Base-by-base conservation (phyloP, 1,140 invertebrate species). In the Lasaia peninsularis region DNA sequence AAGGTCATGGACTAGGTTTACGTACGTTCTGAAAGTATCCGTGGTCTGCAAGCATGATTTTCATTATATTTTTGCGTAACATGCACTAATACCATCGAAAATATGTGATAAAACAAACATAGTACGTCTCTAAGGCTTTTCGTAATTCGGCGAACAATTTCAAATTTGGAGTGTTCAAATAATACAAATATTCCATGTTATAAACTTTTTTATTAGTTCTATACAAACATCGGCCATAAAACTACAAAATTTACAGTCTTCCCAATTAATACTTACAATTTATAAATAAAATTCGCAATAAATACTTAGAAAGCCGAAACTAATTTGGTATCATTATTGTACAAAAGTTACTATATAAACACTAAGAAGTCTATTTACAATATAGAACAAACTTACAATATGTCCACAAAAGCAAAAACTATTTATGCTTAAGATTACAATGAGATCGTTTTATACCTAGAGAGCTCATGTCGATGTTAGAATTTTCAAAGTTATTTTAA, bases 201-300 rank as follows among this genome's bases (percentile, higher is more conserved):
- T 84, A 86, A 85, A 88, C 70, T 70, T 82, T 84, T 88, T 86
- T 84, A 85, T 86, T 83, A 81, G 70, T 73, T 80, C 80, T 86
- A 85, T 86, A 85, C 77, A 82, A 86, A 86, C 78, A 84, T 82
- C 78, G 80, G 85, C 80, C 77, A 78, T 79, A 80, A 74, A 79
- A 78, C 83, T 86, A 86, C 83, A 84, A 73, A 85, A 81, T 84
- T 83, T 88, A 88, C 86, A 88, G 85, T 88, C 85, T 88, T 88
- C 83, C 77, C 70, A 80, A 85, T 77, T 86, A 87, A 87, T 88
- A 88, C 82, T 86, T 80, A 74, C 63, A 80, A 80, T 72, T 65
- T 71, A 73, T 67, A 59, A 66, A 71, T 77, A 75, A 70, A 78
- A 77, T 79, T 78, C 75, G 71, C 76, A 80, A 86, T 86, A 85